Base-by-base conservation (phyloP, 2,888 invertebrate genomes). In the Crematogaster levior region DNA sequence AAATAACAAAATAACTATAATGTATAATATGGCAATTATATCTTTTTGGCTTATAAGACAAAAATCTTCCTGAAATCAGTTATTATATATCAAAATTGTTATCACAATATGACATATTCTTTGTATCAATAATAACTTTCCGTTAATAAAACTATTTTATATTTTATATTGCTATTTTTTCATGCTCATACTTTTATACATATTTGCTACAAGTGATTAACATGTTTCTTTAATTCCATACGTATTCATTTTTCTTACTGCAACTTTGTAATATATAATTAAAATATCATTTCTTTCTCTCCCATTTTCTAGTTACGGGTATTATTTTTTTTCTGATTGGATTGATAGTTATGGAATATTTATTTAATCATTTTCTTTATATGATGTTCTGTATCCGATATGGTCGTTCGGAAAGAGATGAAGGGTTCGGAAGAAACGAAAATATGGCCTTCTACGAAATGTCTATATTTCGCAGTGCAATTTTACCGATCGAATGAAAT, bases 101-200 rank as follows among this genome's bases (percentile, higher is more conserved):
- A n/a, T n/a, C n/a, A 6, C 1, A 53, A 27, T 30, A 30, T 18
- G 30, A 60, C 6, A 30, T 0, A 30, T 3, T 58, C 30, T 60
- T 60, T n/a, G 30, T 10, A 10, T 60, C 10, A 60, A 5, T 60
- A 60, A 60, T 60, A 60, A 60, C n/a, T 58, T 58, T 58, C 30
- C 9, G 10, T 34, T 60, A 60, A 60, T 30, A 58, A 53, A 4
- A 53, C 12, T 18, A 56, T 58, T n/a, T n/a, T n/a, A n/a, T n/a
- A n/a, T n/a, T 58, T 30, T 30, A 56, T 12, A 56, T 27, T 27
- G 18, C 3, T 56, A 56, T 27, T 27, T 56, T 18, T 1, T 53
- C 15, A 5, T 58, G 3, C 7, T 30, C 9, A 3, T 58, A 27
- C 15, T n/a, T n/a, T n/a, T n/a, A n/a, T n/a, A n/a, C 56, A 15